Percentiles rank a stretch among this genome's conserved stretches.
phyloP scores from a whole-genome alignment of 92 coral and sea anemone species.

The Epizoanthus stellaris region DNA sequence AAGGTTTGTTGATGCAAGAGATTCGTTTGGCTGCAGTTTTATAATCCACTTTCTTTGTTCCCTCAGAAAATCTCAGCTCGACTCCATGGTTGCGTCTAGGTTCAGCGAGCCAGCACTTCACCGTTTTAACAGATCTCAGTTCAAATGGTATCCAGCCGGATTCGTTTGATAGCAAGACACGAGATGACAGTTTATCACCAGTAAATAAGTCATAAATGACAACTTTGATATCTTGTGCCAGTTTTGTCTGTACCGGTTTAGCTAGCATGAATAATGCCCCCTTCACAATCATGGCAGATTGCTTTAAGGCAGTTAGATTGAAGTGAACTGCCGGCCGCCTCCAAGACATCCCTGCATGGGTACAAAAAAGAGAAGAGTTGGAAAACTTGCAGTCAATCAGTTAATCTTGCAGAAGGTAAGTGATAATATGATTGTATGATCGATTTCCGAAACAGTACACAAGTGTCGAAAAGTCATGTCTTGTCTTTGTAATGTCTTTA shows the following conservation, averaged over 20 bases:
- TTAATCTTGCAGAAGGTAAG: no score
- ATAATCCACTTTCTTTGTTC: not conserved
- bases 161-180: slow-evolving; percentile 14
- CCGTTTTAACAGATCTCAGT: not conserved
- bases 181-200: slow-evolving; percentile 31
- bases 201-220: slow-evolving; percentile 31
- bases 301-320: slow-evolving; percentile 24
- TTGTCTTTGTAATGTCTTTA: no score
- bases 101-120: slow-evolving; percentile 10
- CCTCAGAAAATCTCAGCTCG: slow-evolving; percentile 8
- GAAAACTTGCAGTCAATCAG: no score
- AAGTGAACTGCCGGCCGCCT: slow-evolving; percentile 20
- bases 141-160: slow-evolving; percentile 41
- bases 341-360: slow-evolving; percentile 25
- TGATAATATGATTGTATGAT: no score
- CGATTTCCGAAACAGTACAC: no score
- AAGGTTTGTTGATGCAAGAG: slow-evolving; percentile 16
- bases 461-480: no score
- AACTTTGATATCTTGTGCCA: slow-evolving; percentile 12
- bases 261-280: slow-evolving; percentile 18
- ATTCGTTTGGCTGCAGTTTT: slow-evolving; percentile 7
- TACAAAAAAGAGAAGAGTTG: no score
- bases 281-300: not conserved
- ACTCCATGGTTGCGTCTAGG: slow-evolving; percentile 11
- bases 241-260: not conserved